phyloP scores from a whole-genome alignment of 2,888 invertebrate genomes.

The Cheilosia pagana region DNA sequence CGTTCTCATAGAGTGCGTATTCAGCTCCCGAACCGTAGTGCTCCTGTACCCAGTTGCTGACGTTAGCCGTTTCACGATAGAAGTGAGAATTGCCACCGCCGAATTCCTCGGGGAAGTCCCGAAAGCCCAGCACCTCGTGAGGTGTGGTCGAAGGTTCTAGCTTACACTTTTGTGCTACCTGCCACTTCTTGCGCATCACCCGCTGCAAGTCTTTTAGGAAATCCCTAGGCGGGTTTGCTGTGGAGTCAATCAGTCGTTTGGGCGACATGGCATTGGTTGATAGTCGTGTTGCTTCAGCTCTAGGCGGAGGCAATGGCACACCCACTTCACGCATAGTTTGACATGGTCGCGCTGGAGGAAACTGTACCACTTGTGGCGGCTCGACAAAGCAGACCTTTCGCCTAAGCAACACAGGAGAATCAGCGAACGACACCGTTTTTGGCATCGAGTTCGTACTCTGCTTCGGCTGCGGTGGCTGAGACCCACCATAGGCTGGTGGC shows the following conservation, averaged over 20 bases:
- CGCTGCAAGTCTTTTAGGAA: constrained; percentile 95
- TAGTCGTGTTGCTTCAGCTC: constrained; percentile 89
- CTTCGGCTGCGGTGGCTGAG: constrained; percentile 62
- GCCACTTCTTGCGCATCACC: constrained; percentile 97
- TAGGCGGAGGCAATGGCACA: constrained; percentile 88
- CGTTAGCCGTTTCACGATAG: constrained; percentile 87
- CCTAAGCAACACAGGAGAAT: constrained; percentile 83
- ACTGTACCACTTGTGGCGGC: constrained; percentile 78
- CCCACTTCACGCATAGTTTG: constrained; percentile 60
- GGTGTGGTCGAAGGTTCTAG: constrained; percentile 94
- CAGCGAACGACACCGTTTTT: constrained; percentile 83
- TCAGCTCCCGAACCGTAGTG: constrained; percentile 87
- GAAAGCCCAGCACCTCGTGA: constrained; percentile 95
- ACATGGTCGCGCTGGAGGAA: constrained; percentile 78
- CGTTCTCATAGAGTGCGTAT: constrained; percentile 88
- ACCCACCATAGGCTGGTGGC: constrained; percentile 82
- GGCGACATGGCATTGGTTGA: constrained; percentile 88
- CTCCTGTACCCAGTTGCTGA: constrained; percentile 95
- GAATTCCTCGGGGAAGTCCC: constrained; percentile 88
- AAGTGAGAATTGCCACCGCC: constrained; percentile 80
- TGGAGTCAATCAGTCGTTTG: constrained; percentile 89
- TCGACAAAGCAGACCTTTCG: constrained; percentile 84
- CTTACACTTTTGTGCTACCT: constrained; percentile 96
- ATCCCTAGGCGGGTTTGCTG: constrained; percentile 90
- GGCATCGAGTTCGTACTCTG: constrained; percentile 73